A percentile compares a stretch with the other conserved stretches of the same genome.
These are phyloP conservation scores for Empis livida DNA, from an alignment of 2,888 invertebrate species.

Conservation along the genomic window DNA sequence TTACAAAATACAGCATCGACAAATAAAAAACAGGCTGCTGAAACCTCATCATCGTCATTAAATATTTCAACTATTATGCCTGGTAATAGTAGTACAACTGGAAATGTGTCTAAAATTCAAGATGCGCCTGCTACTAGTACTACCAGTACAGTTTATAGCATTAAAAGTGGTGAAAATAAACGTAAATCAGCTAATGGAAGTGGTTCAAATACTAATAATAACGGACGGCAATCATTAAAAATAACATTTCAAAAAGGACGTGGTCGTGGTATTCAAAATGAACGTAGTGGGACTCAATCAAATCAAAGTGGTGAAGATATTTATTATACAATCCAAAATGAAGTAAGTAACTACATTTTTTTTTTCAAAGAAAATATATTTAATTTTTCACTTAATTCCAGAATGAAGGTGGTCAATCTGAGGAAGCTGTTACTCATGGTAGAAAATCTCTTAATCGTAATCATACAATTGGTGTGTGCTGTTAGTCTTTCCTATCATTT, in stretches of 20 bases:
- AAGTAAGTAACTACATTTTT: conserved; percentile 35
- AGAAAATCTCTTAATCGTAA: conserved; percentile 61
- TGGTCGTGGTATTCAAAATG: conserved; percentile 36
- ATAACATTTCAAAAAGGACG: conserved; percentile 66
- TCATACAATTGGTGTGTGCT: conserved; percentile 43
- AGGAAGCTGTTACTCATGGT: conserved; percentile 38
- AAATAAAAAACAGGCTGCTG: conserved; percentile 2
- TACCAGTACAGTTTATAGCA: conserved; percentile 14
- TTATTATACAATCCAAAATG: conserved; percentile 60
- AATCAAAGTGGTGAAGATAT: conserved; percentile 29
- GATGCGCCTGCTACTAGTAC: conserved; percentile 15
- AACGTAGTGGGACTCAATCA: conserved; percentile 20
- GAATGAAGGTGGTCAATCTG: conserved; percentile 37
- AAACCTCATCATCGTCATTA: conserved; percentile 2
- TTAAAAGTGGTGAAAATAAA: conserved; percentile 12
- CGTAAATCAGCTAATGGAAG: conserved; percentile 4
- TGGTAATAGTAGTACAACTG: conserved; percentile 16
- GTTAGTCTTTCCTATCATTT: conserved; percentile 2
- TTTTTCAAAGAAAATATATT: neutral
- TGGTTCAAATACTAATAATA: conserved; percentile 13
- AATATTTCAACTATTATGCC: conserved; percentile 11
- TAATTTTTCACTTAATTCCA: conserved; percentile 19
- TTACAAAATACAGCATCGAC: conserved; percentile 17
- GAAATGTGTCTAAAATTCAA: conserved; percentile 44
- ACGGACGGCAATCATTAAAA: conserved; percentile 51